Evolutionary conservation across 2,113 vertebrate species (phyloP).

Genomic region (Mellivora capensis): DNA sequence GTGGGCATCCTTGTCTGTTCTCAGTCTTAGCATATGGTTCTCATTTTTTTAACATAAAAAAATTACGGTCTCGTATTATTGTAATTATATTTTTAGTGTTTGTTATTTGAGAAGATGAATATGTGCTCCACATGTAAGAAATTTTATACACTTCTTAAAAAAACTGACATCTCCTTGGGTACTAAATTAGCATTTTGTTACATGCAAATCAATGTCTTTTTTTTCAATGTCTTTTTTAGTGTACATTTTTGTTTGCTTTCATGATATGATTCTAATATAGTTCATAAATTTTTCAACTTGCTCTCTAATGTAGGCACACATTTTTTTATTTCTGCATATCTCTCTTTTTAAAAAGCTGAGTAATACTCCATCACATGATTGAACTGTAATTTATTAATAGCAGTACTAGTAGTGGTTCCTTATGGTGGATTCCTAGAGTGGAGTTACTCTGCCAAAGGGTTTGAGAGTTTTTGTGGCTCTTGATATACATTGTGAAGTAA

Average conservation of each 20-base stretch:
- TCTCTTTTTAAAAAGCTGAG: conserved; percentile 1
- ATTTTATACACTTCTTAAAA: neutral
- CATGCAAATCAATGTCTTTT: neutral
- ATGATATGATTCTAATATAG: neutral
- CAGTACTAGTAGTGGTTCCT: neutral
- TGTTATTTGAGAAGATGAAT: neutral
- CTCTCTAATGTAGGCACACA: neutral
- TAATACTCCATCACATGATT: neutral
- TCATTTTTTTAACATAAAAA: conserved; percentile 24
- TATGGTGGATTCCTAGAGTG: neutral
- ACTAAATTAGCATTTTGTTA: neutral
- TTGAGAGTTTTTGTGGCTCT: conserved; percentile 22
- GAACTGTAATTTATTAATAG: neutral
- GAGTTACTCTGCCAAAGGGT: conserved; percentile 22
- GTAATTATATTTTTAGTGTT: neutral
- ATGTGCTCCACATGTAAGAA: neutral
- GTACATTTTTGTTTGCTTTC: conserved; percentile 14
- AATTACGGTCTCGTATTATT: neutral
- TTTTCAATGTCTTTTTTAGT: neutral
- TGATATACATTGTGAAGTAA: neutral
- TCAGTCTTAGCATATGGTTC: neutral
- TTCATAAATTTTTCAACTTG: neutral
- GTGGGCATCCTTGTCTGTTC: neutral
- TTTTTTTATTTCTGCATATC: neutral
- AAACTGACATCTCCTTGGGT: neutral